phyloP scores from a whole-genome alignment of 2,797 vertebrate genomes.

The Echeneis naucrates region DNA sequence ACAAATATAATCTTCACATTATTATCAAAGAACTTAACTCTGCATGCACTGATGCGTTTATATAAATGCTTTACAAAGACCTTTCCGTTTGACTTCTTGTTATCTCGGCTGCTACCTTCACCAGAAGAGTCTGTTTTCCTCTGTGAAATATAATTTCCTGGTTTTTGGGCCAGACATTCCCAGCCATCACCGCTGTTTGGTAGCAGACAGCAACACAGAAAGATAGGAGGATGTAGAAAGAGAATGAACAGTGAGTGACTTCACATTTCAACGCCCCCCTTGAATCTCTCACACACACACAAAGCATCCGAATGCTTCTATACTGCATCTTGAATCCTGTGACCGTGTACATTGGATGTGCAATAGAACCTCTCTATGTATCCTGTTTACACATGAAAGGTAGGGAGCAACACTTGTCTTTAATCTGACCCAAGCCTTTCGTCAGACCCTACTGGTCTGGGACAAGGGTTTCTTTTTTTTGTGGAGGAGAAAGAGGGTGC shows the following conservation, averaged over 20 bases:
- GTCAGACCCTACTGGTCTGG: conserved; percentile 34
- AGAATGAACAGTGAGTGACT: conserved; percentile 70
- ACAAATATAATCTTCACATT: conserved; percentile 85
- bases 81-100: conserved; percentile 58
- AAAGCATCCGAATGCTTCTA: conserved; percentile 39
- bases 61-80: conserved; percentile 85
- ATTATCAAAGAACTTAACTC: conserved; percentile 86
- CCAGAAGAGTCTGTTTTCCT: conserved; percentile 64
- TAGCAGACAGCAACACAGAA: conserved; percentile 55
- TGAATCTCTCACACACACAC: conserved; percentile 16
- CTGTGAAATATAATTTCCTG: conserved; percentile 53
- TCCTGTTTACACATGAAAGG: conserved; percentile 66
- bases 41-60: conserved; percentile 84
- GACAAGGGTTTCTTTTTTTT: conserved; percentile 19
- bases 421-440: conserved; percentile 44
- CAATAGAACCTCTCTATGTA: conserved; percentile 67
- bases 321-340: conserved; percentile 59
- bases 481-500: conserved; percentile 5
- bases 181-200: conserved; percentile 40
- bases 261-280: conserved; percentile 60
- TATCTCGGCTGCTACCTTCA: conserved; percentile 52
- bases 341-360: conserved; percentile 58
- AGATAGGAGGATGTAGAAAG: conserved; percentile 67
- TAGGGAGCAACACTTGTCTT: conserved; percentile 42
- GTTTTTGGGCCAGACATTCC: conserved; percentile 38